Evolutionary conservation across 2,888 invertebrate species (phyloP).

Genomic region (Meliscaeva auricollis): DNA sequence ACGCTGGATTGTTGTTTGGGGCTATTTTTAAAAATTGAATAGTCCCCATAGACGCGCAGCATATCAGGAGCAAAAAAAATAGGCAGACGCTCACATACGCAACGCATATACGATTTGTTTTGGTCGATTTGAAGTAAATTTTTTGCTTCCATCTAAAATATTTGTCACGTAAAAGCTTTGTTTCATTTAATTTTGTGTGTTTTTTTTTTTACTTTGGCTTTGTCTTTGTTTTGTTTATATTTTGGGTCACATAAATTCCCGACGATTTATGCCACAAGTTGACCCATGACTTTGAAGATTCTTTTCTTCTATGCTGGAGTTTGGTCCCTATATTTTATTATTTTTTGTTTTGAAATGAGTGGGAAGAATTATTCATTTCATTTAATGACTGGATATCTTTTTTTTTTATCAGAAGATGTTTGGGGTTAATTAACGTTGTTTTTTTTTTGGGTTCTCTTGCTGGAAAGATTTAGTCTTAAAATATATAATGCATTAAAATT

Average conservation of each 20-base stretch:
- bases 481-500: slow-evolving; percentile 34
- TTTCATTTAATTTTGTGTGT: slow-evolving; percentile 27
- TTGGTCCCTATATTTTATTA: neutral
- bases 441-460: neutral
- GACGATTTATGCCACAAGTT: slow-evolving; percentile 50
- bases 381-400: slow-evolving; percentile 40
- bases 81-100: too few species aligned
- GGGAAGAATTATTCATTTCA: slow-evolving; percentile 51
- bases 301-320: neutral
- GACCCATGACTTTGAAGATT: slow-evolving; percentile 35
- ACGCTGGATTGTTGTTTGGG: slow-evolving; percentile 4
- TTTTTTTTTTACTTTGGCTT: slow-evolving; percentile 42
- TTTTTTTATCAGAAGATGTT: slow-evolving; percentile 16
- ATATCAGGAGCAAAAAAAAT: too few species aligned
- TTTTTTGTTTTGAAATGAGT: slow-evolving; percentile 16
- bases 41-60: neutral
- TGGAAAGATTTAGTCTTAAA: slow-evolving; percentile 8
- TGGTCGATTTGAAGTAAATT: slow-evolving; percentile 55
- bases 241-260: slow-evolving; percentile 66
- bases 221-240: slow-evolving; percentile 57
- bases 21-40: slow-evolving; percentile 66
- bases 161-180: slow-evolving; percentile 52
- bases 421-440: slow-evolving; percentile 52
- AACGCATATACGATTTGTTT: slow-evolving; percentile 48
- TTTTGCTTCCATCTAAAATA: slow-evolving; percentile 48